Base-by-base conservation (phyloP, 2,797 vertebrate genomes). In the Coreius guichenoti region DNA sequence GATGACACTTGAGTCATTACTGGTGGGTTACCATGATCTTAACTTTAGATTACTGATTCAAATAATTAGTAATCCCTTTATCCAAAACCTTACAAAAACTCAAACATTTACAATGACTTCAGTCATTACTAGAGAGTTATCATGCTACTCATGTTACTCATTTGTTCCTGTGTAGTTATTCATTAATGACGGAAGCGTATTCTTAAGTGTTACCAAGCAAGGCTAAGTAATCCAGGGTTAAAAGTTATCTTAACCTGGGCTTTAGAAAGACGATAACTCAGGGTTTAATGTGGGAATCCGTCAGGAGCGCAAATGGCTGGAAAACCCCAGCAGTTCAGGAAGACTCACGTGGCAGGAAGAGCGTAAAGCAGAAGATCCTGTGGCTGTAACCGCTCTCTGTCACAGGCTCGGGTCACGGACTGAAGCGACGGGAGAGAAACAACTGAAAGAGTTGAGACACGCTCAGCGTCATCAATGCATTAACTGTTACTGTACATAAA, bases 281-380 rank as follows among this genome's bases (percentile, higher is more conserved):
- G 9, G 31, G 70, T 19, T 73, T 47, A 49, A 11, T 9, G 43
- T 73, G n/a, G 26, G 70, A 73, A 29, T n/a, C 70, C 4, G 7
- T 26, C 39, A 29, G n/a, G 36, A 68, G 33, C 4, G 21, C 11
- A 70, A 43, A 43, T 5, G 5, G 14, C 39, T 73, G 87, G 79
- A 86, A 89, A 87, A 5, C 84, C 86, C 86, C 36, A 1, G 36
- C 58, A 63, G 81, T n/a, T 26, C 31, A 61, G 83, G 83, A 77
- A 84, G 73, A 85, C 45, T 76, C 61, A 77, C 14, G 16, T 39
- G n/a, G 33, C 86, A 82, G 85, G 73, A 82, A 86, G 47, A 17
- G n/a, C 45, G 21, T 76, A 70, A 54, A 73, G 54, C 68, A 79
- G 23, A 36, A 4, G 16, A 58, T 82, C 80, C 68, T 17, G 51